Evolutionary conservation across 2,888 invertebrate species (phyloP).

Genomic region (Choreutis nemorana): DNA sequence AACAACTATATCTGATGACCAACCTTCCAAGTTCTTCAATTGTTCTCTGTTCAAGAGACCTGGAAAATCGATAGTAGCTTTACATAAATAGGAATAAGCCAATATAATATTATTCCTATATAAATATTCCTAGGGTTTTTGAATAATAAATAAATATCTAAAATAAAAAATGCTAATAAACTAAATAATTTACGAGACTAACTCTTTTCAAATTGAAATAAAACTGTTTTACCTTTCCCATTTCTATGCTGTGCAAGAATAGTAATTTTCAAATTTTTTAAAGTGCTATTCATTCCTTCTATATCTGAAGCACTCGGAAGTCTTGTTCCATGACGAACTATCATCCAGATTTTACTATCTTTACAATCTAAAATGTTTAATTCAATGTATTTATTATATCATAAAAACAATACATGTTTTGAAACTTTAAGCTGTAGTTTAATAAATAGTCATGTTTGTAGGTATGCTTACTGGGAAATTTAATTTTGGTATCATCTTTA

Average conservation of each 20-base stretch:
- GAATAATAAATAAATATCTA: too few species aligned
- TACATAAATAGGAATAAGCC: slow-evolving; percentile 1
- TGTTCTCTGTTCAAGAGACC: slow-evolving; percentile 45
- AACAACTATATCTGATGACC: slow-evolving; percentile 62
- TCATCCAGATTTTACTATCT: slow-evolving; percentile 75
- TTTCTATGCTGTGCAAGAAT: slow-evolving; percentile 57
- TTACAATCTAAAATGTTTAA: slow-evolving; percentile 73
- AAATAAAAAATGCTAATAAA: too few species aligned
- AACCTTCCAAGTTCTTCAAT: slow-evolving; percentile 56
- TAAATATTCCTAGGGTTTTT: too few species aligned
- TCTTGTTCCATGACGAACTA: slow-evolving; percentile 82
- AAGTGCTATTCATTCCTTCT: slow-evolving; percentile 47
- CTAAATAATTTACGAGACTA: too few species aligned
- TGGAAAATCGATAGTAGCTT: slow-evolving; percentile 13
- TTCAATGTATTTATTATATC: slow-evolving; percentile 3
- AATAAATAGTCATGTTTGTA: too few species aligned
- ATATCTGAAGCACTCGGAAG: slow-evolving; percentile 71
- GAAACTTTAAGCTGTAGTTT: too few species aligned
- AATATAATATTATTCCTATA: too few species aligned
- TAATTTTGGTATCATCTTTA: slow-evolving; percentile 64
- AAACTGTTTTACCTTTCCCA: slow-evolving; percentile 65
- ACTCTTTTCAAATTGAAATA: too few species aligned
- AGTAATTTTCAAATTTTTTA: slow-evolving; percentile 60
- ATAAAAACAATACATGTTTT: slow-evolving; percentile 6
- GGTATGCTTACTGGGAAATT: slow-evolving; percentile 69